These are phyloP conservation scores for Spicauda simplicius DNA, from an alignment of 2,888 invertebrate genomes.

Conservation along the genomic window DNA sequence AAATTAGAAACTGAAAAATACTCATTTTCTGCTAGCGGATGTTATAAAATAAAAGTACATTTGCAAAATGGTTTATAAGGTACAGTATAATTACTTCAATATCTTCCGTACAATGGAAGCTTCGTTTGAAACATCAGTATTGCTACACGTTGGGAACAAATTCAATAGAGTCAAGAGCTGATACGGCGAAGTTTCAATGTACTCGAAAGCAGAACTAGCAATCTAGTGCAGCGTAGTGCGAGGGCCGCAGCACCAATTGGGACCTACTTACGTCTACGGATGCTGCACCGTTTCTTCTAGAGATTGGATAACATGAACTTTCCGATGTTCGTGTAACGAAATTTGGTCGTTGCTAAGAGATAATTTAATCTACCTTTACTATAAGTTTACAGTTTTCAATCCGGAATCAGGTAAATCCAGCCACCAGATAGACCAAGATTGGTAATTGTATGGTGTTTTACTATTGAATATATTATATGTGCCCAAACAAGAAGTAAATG, in stretches of 20 bases:
- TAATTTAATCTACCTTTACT: too few relatives aligned
- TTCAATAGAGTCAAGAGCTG: constrained; percentile 23
- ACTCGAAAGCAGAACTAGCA: constrained; percentile 2
- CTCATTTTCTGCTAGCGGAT: too few relatives aligned
- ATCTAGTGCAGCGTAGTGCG: constrained; percentile 7
- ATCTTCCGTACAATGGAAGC: constrained; percentile 8
- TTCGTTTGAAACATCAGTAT: constrained; percentile 16
- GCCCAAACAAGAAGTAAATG: too few relatives aligned
- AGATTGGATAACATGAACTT: constrained; percentile 16
- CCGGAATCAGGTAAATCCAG: too few relatives aligned
- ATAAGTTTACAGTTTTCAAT: too few relatives aligned
- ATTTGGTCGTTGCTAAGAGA: neutral
- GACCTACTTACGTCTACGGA: neutral
- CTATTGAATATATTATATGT: too few relatives aligned
- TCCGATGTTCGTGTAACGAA: neutral
- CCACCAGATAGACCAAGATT: too few relatives aligned
- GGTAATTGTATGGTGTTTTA: too few relatives aligned
- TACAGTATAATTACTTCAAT: constrained; percentile 11
- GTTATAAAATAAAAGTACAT: neutral
- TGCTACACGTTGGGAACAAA: constrained; percentile 25
- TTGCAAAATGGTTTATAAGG: too few relatives aligned
- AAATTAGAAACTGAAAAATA: too few relatives aligned
- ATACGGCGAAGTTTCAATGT: constrained; percentile 7
- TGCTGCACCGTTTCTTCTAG: neutral
- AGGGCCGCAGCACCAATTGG: constrained; percentile 1